Evolutionary conservation across 2,113 vertebrate species (phyloP).

Genomic region (Stegostoma tigrinum): DNA sequence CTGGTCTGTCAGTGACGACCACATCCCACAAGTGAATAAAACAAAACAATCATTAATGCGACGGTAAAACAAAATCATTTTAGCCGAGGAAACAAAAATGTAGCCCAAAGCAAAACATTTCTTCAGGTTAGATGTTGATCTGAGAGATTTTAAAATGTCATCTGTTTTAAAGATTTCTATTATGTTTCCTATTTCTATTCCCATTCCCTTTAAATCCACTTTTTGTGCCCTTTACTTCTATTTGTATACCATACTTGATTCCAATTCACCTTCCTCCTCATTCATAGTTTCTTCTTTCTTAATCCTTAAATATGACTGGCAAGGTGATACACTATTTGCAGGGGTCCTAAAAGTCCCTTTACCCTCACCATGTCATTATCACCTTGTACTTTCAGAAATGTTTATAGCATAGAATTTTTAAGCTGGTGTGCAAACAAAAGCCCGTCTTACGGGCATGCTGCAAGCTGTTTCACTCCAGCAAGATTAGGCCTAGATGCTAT

Average conservation of each 20-base stretch:
- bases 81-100: background rate
- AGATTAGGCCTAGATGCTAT: background rate
- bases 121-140: background rate
- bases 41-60: background rate
- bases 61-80: background rate
- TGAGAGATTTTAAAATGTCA: background rate
- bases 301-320: background rate
- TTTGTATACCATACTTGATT: background rate
- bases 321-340: background rate
- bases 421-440: background rate
- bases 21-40: too few species aligned
- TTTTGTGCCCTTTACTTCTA: background rate
- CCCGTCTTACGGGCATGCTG: background rate
- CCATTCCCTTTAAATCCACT: background rate
- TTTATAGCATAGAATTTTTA: background rate
- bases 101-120: background rate
- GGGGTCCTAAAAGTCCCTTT: background rate
- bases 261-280: background rate
- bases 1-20: too few species aligned
- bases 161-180: background rate
- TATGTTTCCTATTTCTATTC: background rate
- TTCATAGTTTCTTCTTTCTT: background rate
- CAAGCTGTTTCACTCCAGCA: background rate
- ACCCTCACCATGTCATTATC: background rate
- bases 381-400: background rate